Conservation (phyloP, 2,113 vertebrate genomes). For the Poeciliopsis prolifica region DNA sequence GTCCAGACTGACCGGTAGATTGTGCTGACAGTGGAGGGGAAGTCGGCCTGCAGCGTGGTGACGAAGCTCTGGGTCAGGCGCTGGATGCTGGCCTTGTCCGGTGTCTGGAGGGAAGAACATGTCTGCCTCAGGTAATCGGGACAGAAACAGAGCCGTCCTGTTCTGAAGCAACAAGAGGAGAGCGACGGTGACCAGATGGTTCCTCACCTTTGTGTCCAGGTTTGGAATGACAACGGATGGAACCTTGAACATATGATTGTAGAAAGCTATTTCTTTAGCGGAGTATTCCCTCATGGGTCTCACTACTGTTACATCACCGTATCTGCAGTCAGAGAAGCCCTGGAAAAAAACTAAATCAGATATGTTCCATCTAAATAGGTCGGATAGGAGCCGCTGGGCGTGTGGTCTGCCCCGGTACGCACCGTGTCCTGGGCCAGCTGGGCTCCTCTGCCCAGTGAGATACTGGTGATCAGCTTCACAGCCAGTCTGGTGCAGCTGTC, state of each 20-base stretch:
- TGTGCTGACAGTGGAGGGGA: slow-evolving; percentile 92
- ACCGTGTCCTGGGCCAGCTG: slow-evolving; percentile 91
- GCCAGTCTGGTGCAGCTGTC: slow-evolving; percentile 91
- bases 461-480: slow-evolving; percentile 87
- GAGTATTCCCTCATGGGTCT: slow-evolving; percentile 94
- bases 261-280: slow-evolving; percentile 90
- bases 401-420: not conserved
- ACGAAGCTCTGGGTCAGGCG: slow-evolving; percentile 87
- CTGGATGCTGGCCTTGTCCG: slow-evolving; percentile 89
- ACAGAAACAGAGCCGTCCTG: no score
- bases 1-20: slow-evolving; percentile 84
- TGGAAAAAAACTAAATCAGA: slow-evolving; percentile 43
- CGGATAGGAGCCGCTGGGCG: not conserved
- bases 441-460: slow-evolving; percentile 90
- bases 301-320: slow-evolving; percentile 83
- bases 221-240: slow-evolving; percentile 75
- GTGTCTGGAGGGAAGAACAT: slow-evolving; percentile 65
- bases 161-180: no score
- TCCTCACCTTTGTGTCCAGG: slow-evolving; percentile 86
- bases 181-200: not conserved
- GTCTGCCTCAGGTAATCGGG: no score
- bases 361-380: no score
- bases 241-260: slow-evolving; percentile 85
- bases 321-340: slow-evolving; percentile 88
- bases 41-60: slow-evolving; percentile 86